These are phyloP conservation scores for Oncorhynchus kisutch DNA, from an alignment of 2,113 vertebrate genomes.

Conservation along the genomic window DNA sequence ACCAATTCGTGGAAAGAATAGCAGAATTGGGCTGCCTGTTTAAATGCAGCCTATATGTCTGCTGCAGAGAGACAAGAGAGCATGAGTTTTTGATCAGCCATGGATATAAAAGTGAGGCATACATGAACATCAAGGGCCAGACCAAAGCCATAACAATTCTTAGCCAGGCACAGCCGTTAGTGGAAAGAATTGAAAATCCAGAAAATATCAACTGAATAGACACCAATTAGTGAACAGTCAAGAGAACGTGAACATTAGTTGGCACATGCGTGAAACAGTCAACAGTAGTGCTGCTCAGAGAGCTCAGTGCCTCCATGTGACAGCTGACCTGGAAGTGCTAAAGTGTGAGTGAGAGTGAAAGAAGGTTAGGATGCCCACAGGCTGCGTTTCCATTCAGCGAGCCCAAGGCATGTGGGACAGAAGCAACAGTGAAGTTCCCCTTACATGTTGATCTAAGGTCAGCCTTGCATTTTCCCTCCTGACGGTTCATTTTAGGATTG, in stretches of 20 bases:
- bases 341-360: conserved; percentile 5
- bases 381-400: too few species aligned
- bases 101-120: background rate
- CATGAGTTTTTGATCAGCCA: too few species aligned
- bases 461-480: too few species aligned
- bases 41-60: background rate
- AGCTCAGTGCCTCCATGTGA: conserved; percentile 17
- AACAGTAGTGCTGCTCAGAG: conserved; percentile 5
- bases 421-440: too few species aligned
- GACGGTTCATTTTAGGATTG: conserved; percentile 3
- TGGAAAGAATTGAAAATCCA: background rate
- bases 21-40: background rate
- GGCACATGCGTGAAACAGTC: background rate
- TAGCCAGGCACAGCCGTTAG: conserved; percentile 32
- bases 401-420: conserved; percentile 37
- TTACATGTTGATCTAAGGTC: background rate
- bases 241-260: background rate
- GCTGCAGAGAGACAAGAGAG: too few species aligned
- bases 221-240: conserved; percentile 17
- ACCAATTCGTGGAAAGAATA: too few species aligned
- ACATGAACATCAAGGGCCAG: conserved; percentile 14
- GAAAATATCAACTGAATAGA: background rate
- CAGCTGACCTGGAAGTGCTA: conserved; percentile 37
- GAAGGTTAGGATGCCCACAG: background rate
- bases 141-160: conserved; percentile 14